These are phyloP conservation scores for Ligdia adustata DNA, from an alignment of 2,888 invertebrate genomes.

Conservation along the genomic window DNA sequence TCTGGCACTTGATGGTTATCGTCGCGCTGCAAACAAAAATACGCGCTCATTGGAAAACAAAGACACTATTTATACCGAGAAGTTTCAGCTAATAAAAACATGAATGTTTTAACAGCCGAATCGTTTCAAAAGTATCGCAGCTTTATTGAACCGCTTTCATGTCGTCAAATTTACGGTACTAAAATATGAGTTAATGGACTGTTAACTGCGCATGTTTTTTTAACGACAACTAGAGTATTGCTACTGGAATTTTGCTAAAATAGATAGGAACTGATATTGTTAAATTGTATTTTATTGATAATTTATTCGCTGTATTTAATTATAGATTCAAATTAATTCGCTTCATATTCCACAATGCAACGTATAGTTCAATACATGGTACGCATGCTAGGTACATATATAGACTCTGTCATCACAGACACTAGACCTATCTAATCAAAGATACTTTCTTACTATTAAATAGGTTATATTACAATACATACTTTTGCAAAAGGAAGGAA, in stretches of 20 bases:
- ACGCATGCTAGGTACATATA: no score
- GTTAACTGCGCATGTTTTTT: conserved; percentile 11
- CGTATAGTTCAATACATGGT: no score
- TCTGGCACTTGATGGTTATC: conserved; percentile 86
- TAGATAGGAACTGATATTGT: no score
- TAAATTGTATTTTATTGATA: no score
- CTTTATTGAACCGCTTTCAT: conserved; percentile 19
- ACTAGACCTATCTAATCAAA: no score
- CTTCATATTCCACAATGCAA: no score
- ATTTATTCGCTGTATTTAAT: no score
- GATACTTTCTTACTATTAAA: no score
- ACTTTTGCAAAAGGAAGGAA: conserved; percentile 9
- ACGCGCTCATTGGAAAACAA: conserved; percentile 13
- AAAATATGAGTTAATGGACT: conserved; percentile 22
- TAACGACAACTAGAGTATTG: conserved; percentile 14
- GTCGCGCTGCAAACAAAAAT: conserved; percentile 77
- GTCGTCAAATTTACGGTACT: conserved; percentile 22
- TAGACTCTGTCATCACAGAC: no score
- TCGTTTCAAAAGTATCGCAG: conserved; percentile 11
- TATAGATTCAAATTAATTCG: no score
- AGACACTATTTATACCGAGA: conserved; percentile 2
- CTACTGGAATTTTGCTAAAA: no score
- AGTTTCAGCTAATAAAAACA: conserved; percentile 25
- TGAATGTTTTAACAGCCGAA: conserved; percentile 20
- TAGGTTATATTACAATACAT: no score